Evolutionary conservation across 2,888 invertebrate genomes (phyloP).

Genomic region (Clanis bilineata): DNA sequence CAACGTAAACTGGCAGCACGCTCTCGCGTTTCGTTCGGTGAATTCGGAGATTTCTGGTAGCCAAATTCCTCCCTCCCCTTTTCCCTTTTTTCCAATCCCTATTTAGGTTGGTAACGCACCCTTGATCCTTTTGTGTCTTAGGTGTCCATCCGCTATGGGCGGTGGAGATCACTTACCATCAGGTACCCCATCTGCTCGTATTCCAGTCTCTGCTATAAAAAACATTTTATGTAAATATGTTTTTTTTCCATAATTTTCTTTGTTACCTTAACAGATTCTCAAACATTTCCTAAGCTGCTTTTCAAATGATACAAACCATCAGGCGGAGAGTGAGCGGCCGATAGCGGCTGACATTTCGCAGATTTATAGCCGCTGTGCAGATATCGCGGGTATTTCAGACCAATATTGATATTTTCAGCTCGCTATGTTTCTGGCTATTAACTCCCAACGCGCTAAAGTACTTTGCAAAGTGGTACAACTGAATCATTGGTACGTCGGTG

Average conservation of each 20-base stretch:
- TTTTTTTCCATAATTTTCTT: background rate
- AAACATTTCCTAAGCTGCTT: slow-evolving; percentile 73
- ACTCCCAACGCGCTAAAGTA: slow-evolving; percentile 70
- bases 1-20: too few species aligned
- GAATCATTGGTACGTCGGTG: slow-evolving; percentile 39
- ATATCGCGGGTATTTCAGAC: slow-evolving; percentile 71
- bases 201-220: too few species aligned
- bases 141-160: too few species aligned
- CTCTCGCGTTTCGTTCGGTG: too few species aligned
- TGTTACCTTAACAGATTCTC: slow-evolving; percentile 12
- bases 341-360: slow-evolving; percentile 75
- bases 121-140: too few species aligned
- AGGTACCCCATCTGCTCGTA: too few species aligned
- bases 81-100: too few species aligned
- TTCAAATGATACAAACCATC: slow-evolving; percentile 80
- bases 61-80: too few species aligned
- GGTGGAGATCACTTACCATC: too few species aligned
- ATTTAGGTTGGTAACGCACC: too few species aligned
- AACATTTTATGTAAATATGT: too few species aligned
- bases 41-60: too few species aligned
- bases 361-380: slow-evolving; percentile 66
- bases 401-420: slow-evolving; percentile 72
- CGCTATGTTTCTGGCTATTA: slow-evolving; percentile 60
- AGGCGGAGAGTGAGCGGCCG: slow-evolving; percentile 69
- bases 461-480: slow-evolving; percentile 59